Evolutionary conservation across 2,888 invertebrate genomes (phyloP), one percentile per base, ranked within the genome.

Genomic region (Sabatieria punctata): DNA sequence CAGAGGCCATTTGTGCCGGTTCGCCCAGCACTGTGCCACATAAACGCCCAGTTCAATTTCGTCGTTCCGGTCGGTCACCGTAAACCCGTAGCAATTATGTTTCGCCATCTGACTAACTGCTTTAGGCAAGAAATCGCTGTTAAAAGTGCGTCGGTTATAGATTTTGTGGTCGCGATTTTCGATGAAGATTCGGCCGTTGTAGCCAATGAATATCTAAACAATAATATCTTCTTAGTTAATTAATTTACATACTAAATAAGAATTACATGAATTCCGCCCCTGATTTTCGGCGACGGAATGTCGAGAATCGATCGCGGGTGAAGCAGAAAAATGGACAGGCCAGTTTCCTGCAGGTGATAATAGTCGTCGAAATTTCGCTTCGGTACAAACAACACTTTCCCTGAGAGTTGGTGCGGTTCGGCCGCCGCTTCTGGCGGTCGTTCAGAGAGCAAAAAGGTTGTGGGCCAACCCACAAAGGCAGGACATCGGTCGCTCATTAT

Each of bases 181-280:
- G n/a, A 38, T 38, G 19, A 38, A n/a, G 8, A 38, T 21, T 21
- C n/a, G 11, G n/a, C 38, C 38, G 22, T 21, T 13, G n/a, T 18
- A 38, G 38, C 38, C 38, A n/a, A 38, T 38, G 38, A 38, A 38
- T 18, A 38, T n/a, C 8, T n/a, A n/a, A n/a, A n/a, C n/a, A n/a
- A n/a, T n/a, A n/a, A n/a, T n/a, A n/a, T n/a, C n/a, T n/a, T n/a
- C n/a, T n/a, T n/a, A n/a, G n/a, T n/a, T n/a, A n/a, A n/a, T n/a
- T n/a, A n/a, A n/a, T n/a, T n/a, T n/a, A n/a, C n/a, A n/a, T n/a
- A n/a, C n/a, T n/a, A n/a, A n/a, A n/a, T n/a, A n/a, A n/a, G n/a
- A n/a, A n/a, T n/a, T n/a, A n/a, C n/a, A n/a, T 21, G 38, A 21
- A 38, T 21, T 13, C 38, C 38, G 19, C n/a, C 38, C 19, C n/a